These are phyloP conservation scores for Mesembrinibis cayennensis DNA, from an alignment of 2,113 vertebrate species.

Conservation along the genomic window DNA sequence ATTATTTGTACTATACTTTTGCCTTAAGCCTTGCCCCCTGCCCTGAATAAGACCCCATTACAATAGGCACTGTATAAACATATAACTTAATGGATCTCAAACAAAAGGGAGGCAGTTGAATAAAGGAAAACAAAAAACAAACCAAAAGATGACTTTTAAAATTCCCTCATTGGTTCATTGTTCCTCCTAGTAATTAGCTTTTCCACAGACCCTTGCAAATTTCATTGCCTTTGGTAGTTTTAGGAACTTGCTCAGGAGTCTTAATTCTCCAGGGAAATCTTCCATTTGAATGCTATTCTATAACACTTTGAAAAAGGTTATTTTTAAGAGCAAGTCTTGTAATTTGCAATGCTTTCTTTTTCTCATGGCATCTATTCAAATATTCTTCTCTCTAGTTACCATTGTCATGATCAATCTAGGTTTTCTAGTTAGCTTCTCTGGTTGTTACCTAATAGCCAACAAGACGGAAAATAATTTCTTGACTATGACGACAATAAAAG, in stretches of 20 bases:
- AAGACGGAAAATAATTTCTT: background rate
- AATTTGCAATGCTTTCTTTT: background rate
- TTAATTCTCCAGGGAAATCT: background rate
- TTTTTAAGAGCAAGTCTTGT: background rate
- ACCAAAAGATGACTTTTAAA: background rate
- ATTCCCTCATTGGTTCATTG: background rate
- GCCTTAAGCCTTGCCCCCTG: background rate
- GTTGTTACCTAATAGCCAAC: background rate
- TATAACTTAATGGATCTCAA: background rate
- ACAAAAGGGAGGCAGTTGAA: background rate
- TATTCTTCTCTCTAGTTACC: background rate
- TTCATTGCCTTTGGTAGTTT: background rate
- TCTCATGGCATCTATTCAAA: background rate
- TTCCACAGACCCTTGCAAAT: background rate
- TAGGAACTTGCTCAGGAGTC: background rate
- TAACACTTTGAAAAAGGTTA: background rate
- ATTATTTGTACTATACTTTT: background rate
- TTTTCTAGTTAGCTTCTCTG: background rate
- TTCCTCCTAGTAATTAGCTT: background rate
- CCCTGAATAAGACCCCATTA: background rate
- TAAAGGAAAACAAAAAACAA: background rate
- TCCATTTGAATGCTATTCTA: background rate
- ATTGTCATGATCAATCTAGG: background rate
- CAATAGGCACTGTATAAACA: background rate
- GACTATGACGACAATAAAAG: background rate